Evolutionary conservation across 1,140 invertebrate genomes (phyloP).

Genomic region (roundworm (Caenorhabditis elegans)): WBcel235 BX284605.5:322001-322500

Average conservation of each 20-base stretch:
- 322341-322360: neutral
- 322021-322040: neutral
- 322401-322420: neutral
- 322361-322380: neutral
- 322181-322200: neutral
- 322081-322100: neutral
- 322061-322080: neutral
- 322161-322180: neutral
- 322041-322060: neutral
- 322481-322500: neutral
- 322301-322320: neutral
- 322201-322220: neutral
- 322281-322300: no score
- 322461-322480: neutral
- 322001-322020: neutral
- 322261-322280: no score
- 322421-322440: neutral
- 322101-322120: neutral
- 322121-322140: neutral
- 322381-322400: neutral
- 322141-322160: neutral
- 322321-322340: neutral
- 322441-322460: no score
- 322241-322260: neutral
- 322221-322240: neutral